A percentile compares a stretch with the other conserved stretches of the same genome.
These are phyloP conservation scores for Eucriotettix oculatus DNA, from an alignment of 2,888 invertebrate genomes.

Conservation along the genomic window DNA sequence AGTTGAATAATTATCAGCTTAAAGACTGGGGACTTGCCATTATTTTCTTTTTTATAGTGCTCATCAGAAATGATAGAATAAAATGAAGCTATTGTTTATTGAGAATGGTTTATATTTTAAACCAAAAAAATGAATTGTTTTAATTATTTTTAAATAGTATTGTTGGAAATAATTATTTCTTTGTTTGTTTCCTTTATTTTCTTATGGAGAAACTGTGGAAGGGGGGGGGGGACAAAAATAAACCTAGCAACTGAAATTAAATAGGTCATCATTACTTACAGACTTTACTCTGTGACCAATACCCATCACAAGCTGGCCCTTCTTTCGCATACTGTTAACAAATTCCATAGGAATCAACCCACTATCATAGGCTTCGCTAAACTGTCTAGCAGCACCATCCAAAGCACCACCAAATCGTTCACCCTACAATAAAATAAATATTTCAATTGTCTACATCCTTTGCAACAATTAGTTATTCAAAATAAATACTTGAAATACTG, in stretches of 20 bases:
- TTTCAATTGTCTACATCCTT: neutral
- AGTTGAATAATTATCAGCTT: too few species aligned
- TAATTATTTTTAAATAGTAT: neutral
- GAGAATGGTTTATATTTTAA: too few species aligned
- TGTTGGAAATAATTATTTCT: too few species aligned
- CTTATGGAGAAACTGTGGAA: too few species aligned
- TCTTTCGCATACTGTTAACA: constrained; percentile 92
- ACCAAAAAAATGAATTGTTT: neutral
- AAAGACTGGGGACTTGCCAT: too few species aligned
- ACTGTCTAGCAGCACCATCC: constrained; percentile 94
- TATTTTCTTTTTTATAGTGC: too few species aligned
- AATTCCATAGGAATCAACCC: constrained; percentile 95
- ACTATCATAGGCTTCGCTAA: constrained; percentile 89
- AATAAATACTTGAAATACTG: neutral
- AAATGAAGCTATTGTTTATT: too few species aligned
- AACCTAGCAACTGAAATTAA: neutral
- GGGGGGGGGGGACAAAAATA: too few species aligned
- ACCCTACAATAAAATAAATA: constrained; percentile 41
- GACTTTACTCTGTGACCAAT: constrained; percentile 82
- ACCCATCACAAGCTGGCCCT: constrained; percentile 97
- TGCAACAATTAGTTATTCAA: neutral
- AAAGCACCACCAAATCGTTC: constrained; percentile 97
- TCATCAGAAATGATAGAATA: too few species aligned
- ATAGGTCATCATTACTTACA: constrained; percentile 23
- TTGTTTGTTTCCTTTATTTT: too few species aligned